A percentile compares a stretch with the other conserved stretches of the same genome.
Conservation (phyloP, 2,797 vertebrate genomes). For the Distichodus sexfasciatus region DNA sequence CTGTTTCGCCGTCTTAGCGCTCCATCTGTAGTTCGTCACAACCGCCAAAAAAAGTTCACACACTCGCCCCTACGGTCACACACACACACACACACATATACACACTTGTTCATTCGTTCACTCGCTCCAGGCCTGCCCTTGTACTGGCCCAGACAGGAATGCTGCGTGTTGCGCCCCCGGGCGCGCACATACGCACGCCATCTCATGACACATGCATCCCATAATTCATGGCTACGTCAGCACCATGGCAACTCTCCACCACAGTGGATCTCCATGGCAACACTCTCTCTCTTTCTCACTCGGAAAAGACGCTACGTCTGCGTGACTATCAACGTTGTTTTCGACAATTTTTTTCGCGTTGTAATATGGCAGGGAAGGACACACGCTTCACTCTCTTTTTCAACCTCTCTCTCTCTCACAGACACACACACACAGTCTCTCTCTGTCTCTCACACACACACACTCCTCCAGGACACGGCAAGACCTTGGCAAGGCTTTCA, state of each 20-base stretch:
- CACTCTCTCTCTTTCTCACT: constrained; percentile 67
- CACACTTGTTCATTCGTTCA: constrained; percentile 5
- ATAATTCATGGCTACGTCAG: constrained; percentile 73
- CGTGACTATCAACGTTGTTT: too few species aligned
- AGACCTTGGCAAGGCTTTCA: too few species aligned
- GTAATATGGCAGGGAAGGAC: too few species aligned
- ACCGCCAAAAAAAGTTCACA: neutral
- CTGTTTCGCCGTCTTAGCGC: constrained; percentile 13
- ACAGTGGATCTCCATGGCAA: constrained; percentile 76
- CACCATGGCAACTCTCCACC: constrained; percentile 70
- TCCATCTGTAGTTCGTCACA: constrained; percentile 6
- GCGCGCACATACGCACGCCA: constrained; percentile 45
- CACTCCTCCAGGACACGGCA: too few species aligned
- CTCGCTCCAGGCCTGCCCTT: constrained; percentile 40
- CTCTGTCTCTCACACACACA: too few species aligned
- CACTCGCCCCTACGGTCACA: neutral
- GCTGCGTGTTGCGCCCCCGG: constrained; percentile 45
- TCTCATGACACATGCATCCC: constrained; percentile 73
- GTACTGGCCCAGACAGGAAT: constrained; percentile 51
- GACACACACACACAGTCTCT: too few species aligned
- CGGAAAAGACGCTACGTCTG: constrained; percentile 3
- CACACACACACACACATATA: constrained; percentile 12
- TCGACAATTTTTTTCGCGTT: too few species aligned
- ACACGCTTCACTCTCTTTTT: too few species aligned
- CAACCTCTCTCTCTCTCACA: too few species aligned